phyloP scores from a whole-genome alignment of 2,888 invertebrate species.

The Chrysolina oricalcia region DNA sequence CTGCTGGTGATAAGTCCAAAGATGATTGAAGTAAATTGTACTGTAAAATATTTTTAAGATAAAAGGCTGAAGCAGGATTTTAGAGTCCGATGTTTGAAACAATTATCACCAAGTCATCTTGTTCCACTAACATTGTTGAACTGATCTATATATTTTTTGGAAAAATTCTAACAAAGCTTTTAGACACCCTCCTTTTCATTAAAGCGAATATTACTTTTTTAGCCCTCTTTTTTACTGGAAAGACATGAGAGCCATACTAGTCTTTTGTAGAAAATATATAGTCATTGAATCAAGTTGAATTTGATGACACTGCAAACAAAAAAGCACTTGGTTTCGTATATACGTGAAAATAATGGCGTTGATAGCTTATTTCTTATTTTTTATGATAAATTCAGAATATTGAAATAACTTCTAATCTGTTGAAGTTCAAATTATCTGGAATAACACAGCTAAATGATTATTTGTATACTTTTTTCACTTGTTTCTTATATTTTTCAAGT shows the following conservation, averaged over 20 bases:
- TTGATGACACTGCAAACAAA: not conserved
- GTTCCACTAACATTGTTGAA: slow-evolving; percentile 1
- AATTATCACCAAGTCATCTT: not conserved
- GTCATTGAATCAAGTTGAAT: not conserved
- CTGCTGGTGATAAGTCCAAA: slow-evolving; percentile 71
- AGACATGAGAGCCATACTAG: too few species aligned
- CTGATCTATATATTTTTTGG: not conserved
- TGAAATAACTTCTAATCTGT: not conserved
- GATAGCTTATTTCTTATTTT: not conserved
- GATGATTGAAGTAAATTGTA: slow-evolving; percentile 60
- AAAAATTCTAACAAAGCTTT: too few species aligned
- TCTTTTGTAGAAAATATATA: too few species aligned
- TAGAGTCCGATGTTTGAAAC: slow-evolving; percentile 3
- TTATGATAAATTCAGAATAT: not conserved
- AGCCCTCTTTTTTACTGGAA: not conserved
- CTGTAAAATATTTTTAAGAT: slow-evolving; percentile 25
- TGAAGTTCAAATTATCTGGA: not conserved
- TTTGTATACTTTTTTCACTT: not conserved
- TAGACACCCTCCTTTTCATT: too few species aligned
- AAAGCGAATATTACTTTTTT: not conserved
- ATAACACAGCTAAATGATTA: not conserved
- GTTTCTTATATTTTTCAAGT: not conserved
- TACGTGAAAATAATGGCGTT: not conserved
- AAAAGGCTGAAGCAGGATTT: slow-evolving; percentile 56
- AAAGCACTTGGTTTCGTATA: slow-evolving; percentile 1